These are phyloP conservation scores for Panonychus citri DNA, from an alignment of 1,140 invertebrate species.

Conservation along the genomic window DNA sequence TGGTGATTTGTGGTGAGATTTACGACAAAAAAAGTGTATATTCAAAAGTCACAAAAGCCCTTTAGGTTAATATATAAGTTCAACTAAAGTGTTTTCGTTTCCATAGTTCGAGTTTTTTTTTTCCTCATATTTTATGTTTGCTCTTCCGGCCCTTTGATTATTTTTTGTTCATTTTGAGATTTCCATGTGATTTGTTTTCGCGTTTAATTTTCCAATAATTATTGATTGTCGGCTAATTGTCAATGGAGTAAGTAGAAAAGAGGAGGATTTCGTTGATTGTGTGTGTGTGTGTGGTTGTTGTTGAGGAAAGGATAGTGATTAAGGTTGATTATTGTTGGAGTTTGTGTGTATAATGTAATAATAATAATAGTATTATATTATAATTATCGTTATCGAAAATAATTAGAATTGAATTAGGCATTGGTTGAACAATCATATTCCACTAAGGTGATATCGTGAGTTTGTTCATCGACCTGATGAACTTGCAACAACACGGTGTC, in stretches of 20 bases:
- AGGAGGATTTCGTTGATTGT: background rate
- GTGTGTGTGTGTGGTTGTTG: background rate
- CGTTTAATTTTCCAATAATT: too few relatives aligned
- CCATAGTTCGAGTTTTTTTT: background rate
- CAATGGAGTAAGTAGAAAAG: too few relatives aligned
- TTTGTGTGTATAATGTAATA: background rate
- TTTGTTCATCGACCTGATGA: constrained; percentile 25
- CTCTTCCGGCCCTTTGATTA: too few relatives aligned
- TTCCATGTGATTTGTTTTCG: too few relatives aligned
- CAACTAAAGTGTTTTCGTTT: background rate
- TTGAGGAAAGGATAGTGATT: background rate
- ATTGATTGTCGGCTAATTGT: too few relatives aligned
- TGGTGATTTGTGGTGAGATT: too few relatives aligned
- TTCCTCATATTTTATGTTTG: background rate
- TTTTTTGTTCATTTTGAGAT: too few relatives aligned
- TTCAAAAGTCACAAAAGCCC: too few relatives aligned
- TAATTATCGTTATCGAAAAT: background rate
- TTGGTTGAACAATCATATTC: constrained; percentile 18
- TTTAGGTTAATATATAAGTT: too few relatives aligned
- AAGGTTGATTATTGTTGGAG: background rate
- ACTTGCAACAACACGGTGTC: constrained; percentile 76
- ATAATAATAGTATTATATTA: background rate
- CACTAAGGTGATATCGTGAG: constrained; percentile 29
- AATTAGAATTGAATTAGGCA: background rate
- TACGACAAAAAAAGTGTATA: too few relatives aligned